Conservation (phyloP, 2,797 vertebrate genomes). For the Melanotaenia nigrans region DNA sequence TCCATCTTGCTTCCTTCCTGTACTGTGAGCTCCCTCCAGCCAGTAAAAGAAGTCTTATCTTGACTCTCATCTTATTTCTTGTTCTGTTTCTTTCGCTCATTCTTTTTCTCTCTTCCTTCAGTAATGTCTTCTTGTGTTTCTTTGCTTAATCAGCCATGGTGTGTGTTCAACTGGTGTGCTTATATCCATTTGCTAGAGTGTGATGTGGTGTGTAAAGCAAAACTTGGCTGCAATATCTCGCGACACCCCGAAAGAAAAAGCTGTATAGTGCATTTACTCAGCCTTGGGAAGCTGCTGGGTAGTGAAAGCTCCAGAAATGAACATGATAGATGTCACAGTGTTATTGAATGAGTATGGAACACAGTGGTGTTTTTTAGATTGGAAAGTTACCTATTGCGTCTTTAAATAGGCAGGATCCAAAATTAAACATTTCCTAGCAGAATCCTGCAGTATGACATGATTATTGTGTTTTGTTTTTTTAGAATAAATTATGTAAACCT, state of each 20-base stretch:
- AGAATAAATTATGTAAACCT: neutral
- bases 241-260: too few relatives aligned
- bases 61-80: neutral
- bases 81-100: neutral
- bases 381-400: neutral
- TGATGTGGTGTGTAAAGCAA: neutral
- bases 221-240: neutral
- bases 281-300: too few relatives aligned
- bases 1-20: neutral
- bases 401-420: neutral
- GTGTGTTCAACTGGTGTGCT: neutral
- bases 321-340: neutral
- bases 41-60: neutral
- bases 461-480: neutral
- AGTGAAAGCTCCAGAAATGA: neutral
- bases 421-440: neutral
- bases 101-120: neutral
- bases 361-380: too few relatives aligned
- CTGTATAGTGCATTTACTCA: too few relatives aligned
- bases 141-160: too few relatives aligned
- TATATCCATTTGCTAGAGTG: neutral
- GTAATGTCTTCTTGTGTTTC: too few relatives aligned
- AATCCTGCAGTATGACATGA: neutral
- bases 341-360: neutral
- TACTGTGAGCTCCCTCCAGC: neutral